phyloP scores from a whole-genome alignment of 2,888 invertebrate species.

The Hyles lineata region DNA sequence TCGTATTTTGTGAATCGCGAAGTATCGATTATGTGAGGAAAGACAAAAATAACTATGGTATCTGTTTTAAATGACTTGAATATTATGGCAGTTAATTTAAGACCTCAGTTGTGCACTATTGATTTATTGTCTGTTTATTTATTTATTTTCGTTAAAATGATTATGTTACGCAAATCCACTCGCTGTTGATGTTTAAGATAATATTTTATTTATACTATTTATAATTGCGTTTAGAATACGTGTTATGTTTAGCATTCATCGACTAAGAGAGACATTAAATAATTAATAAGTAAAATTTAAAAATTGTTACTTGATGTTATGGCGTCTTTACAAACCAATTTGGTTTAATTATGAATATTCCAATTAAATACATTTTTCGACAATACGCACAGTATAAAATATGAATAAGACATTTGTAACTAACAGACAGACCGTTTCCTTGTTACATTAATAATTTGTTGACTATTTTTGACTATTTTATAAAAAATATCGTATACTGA shows the following conservation, averaged over 20 bases:
- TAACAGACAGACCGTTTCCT: no score
- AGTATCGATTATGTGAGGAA: background rate
- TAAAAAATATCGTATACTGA: no score
- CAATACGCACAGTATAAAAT: no score
- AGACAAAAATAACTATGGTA: background rate
- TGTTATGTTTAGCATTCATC: background rate
- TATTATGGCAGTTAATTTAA: background rate
- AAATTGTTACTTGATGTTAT: background rate
- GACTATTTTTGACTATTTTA: no score
- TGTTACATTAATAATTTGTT: no score
- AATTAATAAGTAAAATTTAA: background rate
- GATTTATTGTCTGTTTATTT: background rate
- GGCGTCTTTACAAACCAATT: background rate
- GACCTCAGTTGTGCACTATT: background rate
- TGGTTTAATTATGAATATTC: no score
- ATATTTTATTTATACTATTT: constrained; percentile 2
- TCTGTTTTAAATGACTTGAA: background rate
- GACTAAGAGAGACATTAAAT: background rate
- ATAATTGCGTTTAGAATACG: background rate
- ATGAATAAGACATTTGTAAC: no score
- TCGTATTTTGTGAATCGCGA: background rate
- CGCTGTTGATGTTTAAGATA: background rate
- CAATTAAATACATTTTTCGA: no score
- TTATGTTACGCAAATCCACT: background rate
- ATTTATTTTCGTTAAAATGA: constrained; percentile 1